phyloP scores from a whole-genome alignment of 2,797 vertebrate genomes.

The Alauda arvensis region DNA sequence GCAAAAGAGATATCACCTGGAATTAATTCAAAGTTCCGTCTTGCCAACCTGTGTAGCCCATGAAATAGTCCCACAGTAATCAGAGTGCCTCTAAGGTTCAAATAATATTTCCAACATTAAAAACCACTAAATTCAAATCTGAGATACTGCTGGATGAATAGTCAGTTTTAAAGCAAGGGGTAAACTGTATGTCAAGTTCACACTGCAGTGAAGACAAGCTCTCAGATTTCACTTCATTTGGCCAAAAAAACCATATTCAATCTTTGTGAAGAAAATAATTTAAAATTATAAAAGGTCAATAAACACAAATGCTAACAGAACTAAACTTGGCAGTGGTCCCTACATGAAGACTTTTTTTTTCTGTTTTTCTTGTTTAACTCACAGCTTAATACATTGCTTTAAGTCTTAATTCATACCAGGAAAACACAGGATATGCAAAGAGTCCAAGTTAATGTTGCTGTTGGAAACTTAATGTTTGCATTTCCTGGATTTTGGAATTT shows the following conservation, averaged over 20 bases:
- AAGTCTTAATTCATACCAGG: slow-evolving; percentile 29
- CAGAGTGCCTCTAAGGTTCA: background rate
- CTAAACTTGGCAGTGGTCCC: background rate
- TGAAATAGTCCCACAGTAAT: background rate
- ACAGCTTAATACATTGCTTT: slow-evolving; percentile 36
- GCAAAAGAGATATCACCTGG: background rate
- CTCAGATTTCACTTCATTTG: slow-evolving; percentile 7
- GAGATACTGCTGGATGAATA: background rate
- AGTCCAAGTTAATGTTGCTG: slow-evolving; percentile 58
- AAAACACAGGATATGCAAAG: slow-evolving; percentile 44
- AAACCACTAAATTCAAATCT: background rate
- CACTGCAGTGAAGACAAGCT: background rate
- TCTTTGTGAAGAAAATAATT: slow-evolving; percentile 15
- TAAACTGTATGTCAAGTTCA: background rate
- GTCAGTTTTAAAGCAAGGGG: background rate
- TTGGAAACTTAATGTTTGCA: slow-evolving; percentile 59
- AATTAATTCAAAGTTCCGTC: background rate
- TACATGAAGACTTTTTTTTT: slow-evolving; percentile 7
- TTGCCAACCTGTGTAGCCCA: background rate
- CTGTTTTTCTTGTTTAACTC: slow-evolving; percentile 44
- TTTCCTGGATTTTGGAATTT: slow-evolving; percentile 52
- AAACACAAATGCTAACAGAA: slow-evolving; percentile 25
- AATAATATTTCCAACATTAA: background rate
- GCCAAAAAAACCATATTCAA: background rate
- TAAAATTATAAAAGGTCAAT: background rate